These are phyloP conservation scores for Clupea harengus DNA, from an alignment of 2,113 vertebrate genomes.

Conservation along the genomic window DNA sequence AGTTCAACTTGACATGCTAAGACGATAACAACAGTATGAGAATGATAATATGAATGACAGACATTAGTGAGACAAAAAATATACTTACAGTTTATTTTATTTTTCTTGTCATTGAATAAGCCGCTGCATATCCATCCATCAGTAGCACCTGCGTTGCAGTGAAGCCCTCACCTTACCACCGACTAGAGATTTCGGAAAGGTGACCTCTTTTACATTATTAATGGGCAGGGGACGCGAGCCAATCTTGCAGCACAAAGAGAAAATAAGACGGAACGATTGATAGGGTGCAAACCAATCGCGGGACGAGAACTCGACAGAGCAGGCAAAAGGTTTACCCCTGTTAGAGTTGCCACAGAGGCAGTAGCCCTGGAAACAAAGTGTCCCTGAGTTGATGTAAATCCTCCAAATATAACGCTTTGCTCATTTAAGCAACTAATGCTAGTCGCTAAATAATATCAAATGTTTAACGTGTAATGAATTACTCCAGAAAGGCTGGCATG, in stretches of 20 bases:
- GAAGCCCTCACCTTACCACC: constrained; percentile 59
- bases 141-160: constrained; percentile 33
- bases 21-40: background rate
- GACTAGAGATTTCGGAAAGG: constrained; percentile 65
- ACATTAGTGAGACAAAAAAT: no score
- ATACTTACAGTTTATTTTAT: background rate
- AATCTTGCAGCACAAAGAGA: constrained; percentile 49
- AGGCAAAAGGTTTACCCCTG: constrained; percentile 38
- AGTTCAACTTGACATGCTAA: background rate
- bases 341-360: constrained; percentile 68
- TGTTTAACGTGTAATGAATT: background rate
- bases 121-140: background rate
- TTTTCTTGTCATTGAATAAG: background rate
- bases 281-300: constrained; percentile 15
- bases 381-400: background rate
- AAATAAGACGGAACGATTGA: background rate
- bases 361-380: constrained; percentile 60
- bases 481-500: background rate
- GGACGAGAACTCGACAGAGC: background rate
- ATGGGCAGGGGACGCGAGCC: constrained; percentile 61
- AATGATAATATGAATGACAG: background rate
- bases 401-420: background rate
- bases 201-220: constrained; percentile 66
- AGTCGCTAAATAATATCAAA: background rate
- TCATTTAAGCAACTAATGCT: background rate